Percentiles rank a stretch among this genome's conserved stretches.
phyloP scores from a whole-genome alignment of 2,888 invertebrate genomes.

The Herminia tarsipennalis region DNA sequence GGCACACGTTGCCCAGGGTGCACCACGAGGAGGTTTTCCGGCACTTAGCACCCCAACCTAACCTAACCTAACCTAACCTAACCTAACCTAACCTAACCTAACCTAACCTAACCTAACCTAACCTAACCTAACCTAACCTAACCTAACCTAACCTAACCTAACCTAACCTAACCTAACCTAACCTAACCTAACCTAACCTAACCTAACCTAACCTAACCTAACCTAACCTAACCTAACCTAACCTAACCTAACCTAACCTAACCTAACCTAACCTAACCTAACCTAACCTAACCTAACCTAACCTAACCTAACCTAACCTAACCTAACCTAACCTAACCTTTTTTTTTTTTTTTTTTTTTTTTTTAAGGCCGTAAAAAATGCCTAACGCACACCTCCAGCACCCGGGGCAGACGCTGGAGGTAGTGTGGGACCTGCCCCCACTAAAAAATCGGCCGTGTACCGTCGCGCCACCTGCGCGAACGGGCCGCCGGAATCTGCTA shows the following conservation, averaged over 20 bases:
- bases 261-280: constrained; percentile 16
- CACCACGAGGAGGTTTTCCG: too few species aligned
- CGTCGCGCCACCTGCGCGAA: too few species aligned
- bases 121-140: constrained; percentile 16
- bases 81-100: constrained; percentile 17
- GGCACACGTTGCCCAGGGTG: too few species aligned
- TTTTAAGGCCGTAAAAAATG: too few species aligned
- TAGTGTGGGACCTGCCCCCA: too few species aligned
- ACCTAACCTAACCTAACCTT: constrained; percentile 7
- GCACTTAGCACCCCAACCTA: too few species aligned
- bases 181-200: constrained; percentile 19
- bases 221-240: constrained; percentile 22
- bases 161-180: constrained; percentile 19
- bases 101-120: constrained; percentile 18
- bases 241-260: constrained; percentile 21
- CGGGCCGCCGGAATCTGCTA: too few species aligned
- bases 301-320: constrained; percentile 19
- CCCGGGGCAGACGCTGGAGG: too few species aligned
- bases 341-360: too few species aligned
- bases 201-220: constrained; percentile 20
- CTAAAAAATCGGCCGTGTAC: too few species aligned
- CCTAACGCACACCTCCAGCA: too few species aligned
- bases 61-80: constrained; percentile 13
- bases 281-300: constrained; percentile 16
- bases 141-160: constrained; percentile 11